Conservation (phyloP, 2,113 vertebrate genomes). For the Sapajus apella region DNA sequence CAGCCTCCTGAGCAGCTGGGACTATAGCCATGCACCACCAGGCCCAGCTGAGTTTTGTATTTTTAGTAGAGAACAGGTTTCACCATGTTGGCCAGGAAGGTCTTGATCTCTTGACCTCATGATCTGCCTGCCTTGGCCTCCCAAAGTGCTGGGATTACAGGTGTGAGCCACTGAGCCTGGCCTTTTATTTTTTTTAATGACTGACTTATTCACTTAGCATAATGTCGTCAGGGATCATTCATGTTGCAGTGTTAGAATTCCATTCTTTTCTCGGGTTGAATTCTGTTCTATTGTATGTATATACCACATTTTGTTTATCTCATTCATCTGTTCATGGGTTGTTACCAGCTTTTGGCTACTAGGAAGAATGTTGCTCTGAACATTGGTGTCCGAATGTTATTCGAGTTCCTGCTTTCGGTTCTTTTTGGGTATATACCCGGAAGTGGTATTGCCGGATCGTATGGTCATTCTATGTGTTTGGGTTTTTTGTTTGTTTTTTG, state of each 20-base stretch:
- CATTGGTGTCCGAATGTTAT: too few species aligned
- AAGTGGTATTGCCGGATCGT: neutral
- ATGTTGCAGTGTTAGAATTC: neutral
- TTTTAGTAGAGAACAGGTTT: too few species aligned
- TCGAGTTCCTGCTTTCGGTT: neutral
- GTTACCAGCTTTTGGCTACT: neutral
- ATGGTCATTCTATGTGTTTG: neutral
- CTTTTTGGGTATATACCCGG: too few species aligned
- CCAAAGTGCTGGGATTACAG: too few species aligned
- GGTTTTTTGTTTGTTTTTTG: neutral
- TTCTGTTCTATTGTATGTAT: too few species aligned
- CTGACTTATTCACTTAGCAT: neutral
- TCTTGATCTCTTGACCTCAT: too few species aligned
- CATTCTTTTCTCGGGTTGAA: neutral
- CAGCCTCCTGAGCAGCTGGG: too few species aligned
- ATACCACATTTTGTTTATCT: neutral
- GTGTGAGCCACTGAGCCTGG: too few species aligned
- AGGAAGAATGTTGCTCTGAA: neutral
- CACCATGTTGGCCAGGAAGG: too few species aligned
- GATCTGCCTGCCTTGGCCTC: too few species aligned
- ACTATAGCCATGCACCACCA: too few species aligned
- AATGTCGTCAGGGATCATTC: neutral
- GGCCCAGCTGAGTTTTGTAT: too few species aligned
- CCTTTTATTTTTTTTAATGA: neutral
- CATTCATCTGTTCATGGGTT: rapidly evolving